These are phyloP conservation scores for Nannoperca australis DNA, from an alignment of 2,797 vertebrate species.

Conservation along the genomic window DNA sequence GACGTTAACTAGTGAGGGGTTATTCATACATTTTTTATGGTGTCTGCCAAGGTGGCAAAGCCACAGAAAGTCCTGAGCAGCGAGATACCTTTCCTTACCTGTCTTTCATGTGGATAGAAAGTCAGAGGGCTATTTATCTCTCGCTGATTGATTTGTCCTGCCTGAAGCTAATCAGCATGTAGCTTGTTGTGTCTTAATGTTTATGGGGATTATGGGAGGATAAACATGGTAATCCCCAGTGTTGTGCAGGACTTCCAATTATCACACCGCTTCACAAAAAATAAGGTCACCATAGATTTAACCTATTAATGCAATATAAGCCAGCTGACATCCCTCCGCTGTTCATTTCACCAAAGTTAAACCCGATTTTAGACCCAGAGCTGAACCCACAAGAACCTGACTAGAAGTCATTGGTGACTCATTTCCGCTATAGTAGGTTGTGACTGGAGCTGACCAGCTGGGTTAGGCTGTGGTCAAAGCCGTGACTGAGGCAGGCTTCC, in stretches of 20 bases:
- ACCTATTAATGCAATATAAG: slow-evolving; percentile 81
- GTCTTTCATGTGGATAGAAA: slow-evolving; percentile 69
- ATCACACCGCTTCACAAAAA: slow-evolving; percentile 77
- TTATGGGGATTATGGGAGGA: slow-evolving; percentile 84
- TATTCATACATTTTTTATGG: slow-evolving; percentile 51
- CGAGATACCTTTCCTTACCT: slow-evolving; percentile 62
- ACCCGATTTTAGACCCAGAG: slow-evolving; percentile 45
- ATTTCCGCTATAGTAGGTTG: slow-evolving; percentile 57
- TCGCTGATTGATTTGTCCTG: slow-evolving; percentile 82
- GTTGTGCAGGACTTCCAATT: slow-evolving; percentile 83
- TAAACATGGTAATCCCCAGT: slow-evolving; percentile 82
- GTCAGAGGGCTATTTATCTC: slow-evolving; percentile 73
- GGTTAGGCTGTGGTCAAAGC: slow-evolving; percentile 84
- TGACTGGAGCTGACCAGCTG: slow-evolving; percentile 84
- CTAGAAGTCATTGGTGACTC: slow-evolving; percentile 55
- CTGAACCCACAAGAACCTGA: slow-evolving; percentile 14
- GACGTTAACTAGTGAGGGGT: slow-evolving; percentile 26
- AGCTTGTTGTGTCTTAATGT: slow-evolving; percentile 83
- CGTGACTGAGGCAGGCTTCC: slow-evolving; percentile 80
- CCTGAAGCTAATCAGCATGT: slow-evolving; percentile 84
- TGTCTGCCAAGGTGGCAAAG: slow-evolving; percentile 30
- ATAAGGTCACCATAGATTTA: slow-evolving; percentile 81
- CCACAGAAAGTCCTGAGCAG: slow-evolving; percentile 50
- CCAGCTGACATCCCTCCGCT: slow-evolving; percentile 61
- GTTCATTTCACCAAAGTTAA: slow-evolving; percentile 70